Percentiles rank a stretch among this genome's conserved stretches.
phyloP scores from a whole-genome alignment of 2,797 vertebrate genomes.

The Hyperoplus lanceolatus region DNA sequence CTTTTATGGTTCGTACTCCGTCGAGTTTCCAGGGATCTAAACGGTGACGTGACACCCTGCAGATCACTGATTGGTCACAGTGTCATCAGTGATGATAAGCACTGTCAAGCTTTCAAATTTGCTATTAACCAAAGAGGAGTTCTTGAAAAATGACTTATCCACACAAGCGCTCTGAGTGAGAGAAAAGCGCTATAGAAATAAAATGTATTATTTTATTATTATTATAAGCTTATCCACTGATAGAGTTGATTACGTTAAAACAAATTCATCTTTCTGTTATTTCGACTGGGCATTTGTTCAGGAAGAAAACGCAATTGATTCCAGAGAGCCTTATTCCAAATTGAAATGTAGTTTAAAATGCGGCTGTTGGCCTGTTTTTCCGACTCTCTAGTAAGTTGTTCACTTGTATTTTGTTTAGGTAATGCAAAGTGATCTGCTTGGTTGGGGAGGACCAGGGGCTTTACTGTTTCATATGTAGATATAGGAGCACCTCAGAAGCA shows the following conservation, averaged over 20 bases:
- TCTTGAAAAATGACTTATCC: too few relatives aligned
- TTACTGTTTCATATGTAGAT: conserved; percentile 76
- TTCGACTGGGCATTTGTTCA: not conserved
- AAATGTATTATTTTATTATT: not conserved
- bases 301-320: not conserved
- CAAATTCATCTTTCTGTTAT: not conserved
- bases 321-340: not conserved
- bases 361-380: conserved; percentile 9
- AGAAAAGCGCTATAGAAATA: not conserved
- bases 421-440: conserved; percentile 71
- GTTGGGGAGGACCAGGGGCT: conserved; percentile 41
- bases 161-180: too few relatives aligned
- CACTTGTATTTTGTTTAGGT: conserved; percentile 22
- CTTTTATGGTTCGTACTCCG: too few relatives aligned
- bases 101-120: too few relatives aligned
- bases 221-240: not conserved
- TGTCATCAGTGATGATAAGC: too few relatives aligned
- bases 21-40: too few relatives aligned
- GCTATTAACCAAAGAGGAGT: too few relatives aligned
- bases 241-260: not conserved
- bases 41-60: too few relatives aligned
- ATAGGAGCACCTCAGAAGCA: conserved; percentile 58
- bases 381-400: conserved; percentile 18
- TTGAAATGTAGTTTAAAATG: not conserved
- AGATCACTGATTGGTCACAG: too few relatives aligned